phyloP scores from a whole-genome alignment of 2,888 invertebrate species.

The Clistopyga incitator region DNA sequence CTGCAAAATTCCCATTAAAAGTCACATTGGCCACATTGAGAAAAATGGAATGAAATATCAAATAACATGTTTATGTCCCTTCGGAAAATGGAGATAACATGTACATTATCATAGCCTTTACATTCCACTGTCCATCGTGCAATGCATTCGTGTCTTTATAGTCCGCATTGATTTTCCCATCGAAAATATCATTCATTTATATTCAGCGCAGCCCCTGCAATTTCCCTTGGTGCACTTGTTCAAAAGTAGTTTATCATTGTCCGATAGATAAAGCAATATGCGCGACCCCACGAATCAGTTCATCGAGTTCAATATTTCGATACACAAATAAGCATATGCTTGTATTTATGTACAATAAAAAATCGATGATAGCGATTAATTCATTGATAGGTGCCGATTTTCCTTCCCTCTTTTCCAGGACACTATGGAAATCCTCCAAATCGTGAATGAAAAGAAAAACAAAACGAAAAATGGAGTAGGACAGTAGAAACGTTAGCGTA shows the following conservation, averaged over 20 bases:
- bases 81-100: conserved; percentile 31
- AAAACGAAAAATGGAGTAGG: neutral
- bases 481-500: neutral
- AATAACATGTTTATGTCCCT: too few species aligned
- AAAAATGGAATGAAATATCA: too few species aligned
- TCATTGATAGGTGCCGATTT: conserved; percentile 1
- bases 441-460: neutral
- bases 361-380: neutral
- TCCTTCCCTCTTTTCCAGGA: neutral
- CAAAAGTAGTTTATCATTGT: conserved; percentile 36
- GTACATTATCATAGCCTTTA: conserved; percentile 26
- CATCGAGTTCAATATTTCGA: conserved; percentile 8
- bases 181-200: conserved; percentile 47
- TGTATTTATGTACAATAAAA: neutral
- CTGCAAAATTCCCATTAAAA: too few species aligned
- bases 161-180: neutral
- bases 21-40: too few species aligned
- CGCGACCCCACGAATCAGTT: conserved; percentile 2
- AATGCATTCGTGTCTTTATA: neutral
- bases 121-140: neutral
- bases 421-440: neutral
- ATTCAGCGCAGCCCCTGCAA: conserved; percentile 2
- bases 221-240: neutral
- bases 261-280: conserved; percentile 18
- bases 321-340: neutral